A percentile compares a stretch with the other conserved stretches of the same genome.
Evolutionary conservation across 2,113 vertebrate genomes (phyloP).

Genomic region (Misgurnus anguillicaudatus): DNA sequence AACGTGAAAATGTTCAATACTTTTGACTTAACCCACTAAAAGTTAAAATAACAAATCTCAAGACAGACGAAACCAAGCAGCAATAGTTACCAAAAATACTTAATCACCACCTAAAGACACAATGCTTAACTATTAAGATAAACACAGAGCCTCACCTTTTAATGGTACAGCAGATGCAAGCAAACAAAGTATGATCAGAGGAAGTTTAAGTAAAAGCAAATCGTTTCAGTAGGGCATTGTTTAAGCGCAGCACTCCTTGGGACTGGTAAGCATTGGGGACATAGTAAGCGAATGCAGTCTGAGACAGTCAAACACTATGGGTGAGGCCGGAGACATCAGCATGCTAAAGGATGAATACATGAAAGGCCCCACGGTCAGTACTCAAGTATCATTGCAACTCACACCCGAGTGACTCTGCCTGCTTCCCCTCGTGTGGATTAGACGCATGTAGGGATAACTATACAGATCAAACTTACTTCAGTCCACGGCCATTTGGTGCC

Average conservation of each 20-base stretch:
- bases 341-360: conserved; percentile 61
- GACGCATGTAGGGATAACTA: conserved; percentile 21
- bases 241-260: conserved; percentile 63
- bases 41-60: neutral
- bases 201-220: conserved; percentile 47
- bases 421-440: conserved; percentile 23
- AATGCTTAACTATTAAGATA: neutral
- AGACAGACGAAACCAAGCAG: too few species aligned
- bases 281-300: conserved; percentile 57
- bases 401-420: conserved; percentile 49
- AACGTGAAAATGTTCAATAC: too few species aligned
- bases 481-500: conserved; percentile 58
- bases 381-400: conserved; percentile 7
- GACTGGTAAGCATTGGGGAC: conserved; percentile 60
- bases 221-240: conserved; percentile 25
- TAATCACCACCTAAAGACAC: neutral
- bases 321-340: conserved; percentile 52
- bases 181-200: conserved; percentile 47
- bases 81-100: too few species aligned
- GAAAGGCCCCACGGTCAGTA: conserved; percentile 56
- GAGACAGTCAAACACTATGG: conserved; percentile 64
- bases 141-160: conserved; percentile 59
- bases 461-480: conserved; percentile 74
- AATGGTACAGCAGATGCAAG: conserved; percentile 17
- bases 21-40: too few species aligned